These are phyloP conservation scores for Stichodactyla mertensii DNA, from an alignment of 64 coral and sea anemone species.

Conservation along the genomic window DNA sequence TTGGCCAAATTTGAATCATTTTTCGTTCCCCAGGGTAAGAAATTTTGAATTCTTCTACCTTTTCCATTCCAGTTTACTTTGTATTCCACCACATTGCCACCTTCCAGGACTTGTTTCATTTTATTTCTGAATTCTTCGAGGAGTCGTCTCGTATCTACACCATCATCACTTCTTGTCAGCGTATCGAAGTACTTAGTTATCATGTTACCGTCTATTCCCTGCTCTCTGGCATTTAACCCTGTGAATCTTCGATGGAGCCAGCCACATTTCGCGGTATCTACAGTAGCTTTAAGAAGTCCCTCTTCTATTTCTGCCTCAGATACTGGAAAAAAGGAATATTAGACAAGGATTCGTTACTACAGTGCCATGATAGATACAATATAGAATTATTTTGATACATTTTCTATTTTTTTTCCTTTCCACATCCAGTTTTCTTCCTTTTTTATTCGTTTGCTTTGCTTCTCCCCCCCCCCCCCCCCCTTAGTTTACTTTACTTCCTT, in stretches of 20 bases:
- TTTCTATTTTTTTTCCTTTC: too few species aligned
- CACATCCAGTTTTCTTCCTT: not conserved
- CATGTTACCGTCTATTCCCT: slow-evolving; percentile 11
- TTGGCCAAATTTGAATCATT: too few species aligned
- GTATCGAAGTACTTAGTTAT: slow-evolving; percentile 53
- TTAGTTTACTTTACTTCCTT: not conserved
- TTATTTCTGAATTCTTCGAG: slow-evolving; percentile 32
- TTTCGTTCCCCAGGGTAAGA: too few species aligned
- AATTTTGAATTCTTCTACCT: not conserved
- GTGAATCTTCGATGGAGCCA: slow-evolving; percentile 72
- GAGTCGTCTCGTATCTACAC: slow-evolving; percentile 8
- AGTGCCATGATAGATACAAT: too few species aligned
- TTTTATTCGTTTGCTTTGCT: not conserved
- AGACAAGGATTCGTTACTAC: too few species aligned
- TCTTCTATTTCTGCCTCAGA: slow-evolving; percentile 61
- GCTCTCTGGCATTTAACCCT: slow-evolving; percentile 7
- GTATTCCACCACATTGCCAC: slow-evolving; percentile 32
- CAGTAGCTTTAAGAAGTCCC: slow-evolving; percentile 41
- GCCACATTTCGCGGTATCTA: slow-evolving; percentile 41
- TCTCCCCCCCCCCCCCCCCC: too few species aligned
- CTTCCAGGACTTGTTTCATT: slow-evolving; percentile 16
- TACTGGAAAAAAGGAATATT: slow-evolving; percentile 23
- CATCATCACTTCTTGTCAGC: not conserved
- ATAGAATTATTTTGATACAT: too few species aligned
- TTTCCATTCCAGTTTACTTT: slow-evolving; percentile 31